phyloP scores from a whole-genome alignment of 2,888 invertebrate species.

The Tipula helvola region DNA sequence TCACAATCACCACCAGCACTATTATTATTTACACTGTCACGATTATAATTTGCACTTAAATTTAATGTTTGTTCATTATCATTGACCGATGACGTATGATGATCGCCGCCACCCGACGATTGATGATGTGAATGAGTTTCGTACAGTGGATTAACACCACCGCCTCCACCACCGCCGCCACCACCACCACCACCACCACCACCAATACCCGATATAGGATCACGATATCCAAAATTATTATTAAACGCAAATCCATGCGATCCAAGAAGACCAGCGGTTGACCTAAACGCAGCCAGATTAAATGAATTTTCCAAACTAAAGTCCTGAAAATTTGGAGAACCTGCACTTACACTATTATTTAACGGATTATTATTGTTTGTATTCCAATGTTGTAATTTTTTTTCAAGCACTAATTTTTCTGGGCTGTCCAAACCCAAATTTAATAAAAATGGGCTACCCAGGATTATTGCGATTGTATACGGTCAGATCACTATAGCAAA shows the following conservation, averaged over 20 bases:
- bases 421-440: constrained; percentile 33
- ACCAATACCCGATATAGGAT: neutral
- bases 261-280: constrained; percentile 20
- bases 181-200: neutral
- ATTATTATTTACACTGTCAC: constrained; percentile 9
- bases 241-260: constrained; percentile 22
- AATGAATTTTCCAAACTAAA: constrained; percentile 21
- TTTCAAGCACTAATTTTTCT: constrained; percentile 14
- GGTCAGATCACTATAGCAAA: neutral
- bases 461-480: constrained; percentile 18
- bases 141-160: neutral
- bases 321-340: neutral
- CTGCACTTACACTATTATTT: neutral
- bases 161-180: neutral
- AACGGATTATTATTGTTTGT: neutral
- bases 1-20: constrained; percentile 8
- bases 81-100: neutral
- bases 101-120: neutral
- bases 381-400: constrained; percentile 5
- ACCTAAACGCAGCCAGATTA: constrained; percentile 29
- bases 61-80: neutral
- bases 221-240: constrained; percentile 18
- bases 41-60: constrained; percentile 6
- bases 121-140: neutral
- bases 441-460: constrained; percentile 36